Evolutionary conservation across 2,113 vertebrate genomes (phyloP).

Genomic region (Dipodomys merriami): DNA sequence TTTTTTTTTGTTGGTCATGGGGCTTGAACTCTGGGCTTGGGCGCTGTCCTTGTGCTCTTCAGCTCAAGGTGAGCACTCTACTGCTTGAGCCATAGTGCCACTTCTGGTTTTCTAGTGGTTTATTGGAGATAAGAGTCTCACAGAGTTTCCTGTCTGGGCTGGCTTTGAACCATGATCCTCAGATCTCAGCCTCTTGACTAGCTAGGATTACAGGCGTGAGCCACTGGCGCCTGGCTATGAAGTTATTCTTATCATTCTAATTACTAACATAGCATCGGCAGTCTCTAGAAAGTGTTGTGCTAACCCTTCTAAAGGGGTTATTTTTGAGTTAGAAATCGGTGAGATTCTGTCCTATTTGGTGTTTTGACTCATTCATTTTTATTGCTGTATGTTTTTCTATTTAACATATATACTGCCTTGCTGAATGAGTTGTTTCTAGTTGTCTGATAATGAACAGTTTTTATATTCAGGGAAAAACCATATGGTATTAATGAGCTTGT

Average conservation of each 20-base stretch:
- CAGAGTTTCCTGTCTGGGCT: no score
- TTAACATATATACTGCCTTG: slow-evolving; percentile 8
- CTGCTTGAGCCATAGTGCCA: no score
- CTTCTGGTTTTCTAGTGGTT: no score
- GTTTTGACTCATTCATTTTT: neutral
- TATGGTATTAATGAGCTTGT: neutral
- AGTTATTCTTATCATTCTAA: neutral
- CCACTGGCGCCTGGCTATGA: neutral
- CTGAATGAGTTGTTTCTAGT: neutral
- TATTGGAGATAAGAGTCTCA: no score
- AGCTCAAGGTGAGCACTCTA: no score
- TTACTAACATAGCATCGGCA: neutral
- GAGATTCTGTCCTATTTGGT: slow-evolving; percentile 24
- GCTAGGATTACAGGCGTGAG: no score
- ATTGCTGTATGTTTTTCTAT: neutral
- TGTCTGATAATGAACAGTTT: neutral
- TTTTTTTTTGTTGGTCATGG: no score
- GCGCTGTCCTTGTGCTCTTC: no score
- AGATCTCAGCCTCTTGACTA: no score
- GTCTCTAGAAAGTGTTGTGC: neutral
- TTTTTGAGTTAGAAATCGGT: neutral
- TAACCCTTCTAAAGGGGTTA: neutral
- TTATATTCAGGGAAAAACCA: neutral
- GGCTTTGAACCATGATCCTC: no score
- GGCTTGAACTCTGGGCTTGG: no score